Evolutionary conservation across 2,888 invertebrate species (phyloP).

Genomic region (Tortricodes alternella): DNA sequence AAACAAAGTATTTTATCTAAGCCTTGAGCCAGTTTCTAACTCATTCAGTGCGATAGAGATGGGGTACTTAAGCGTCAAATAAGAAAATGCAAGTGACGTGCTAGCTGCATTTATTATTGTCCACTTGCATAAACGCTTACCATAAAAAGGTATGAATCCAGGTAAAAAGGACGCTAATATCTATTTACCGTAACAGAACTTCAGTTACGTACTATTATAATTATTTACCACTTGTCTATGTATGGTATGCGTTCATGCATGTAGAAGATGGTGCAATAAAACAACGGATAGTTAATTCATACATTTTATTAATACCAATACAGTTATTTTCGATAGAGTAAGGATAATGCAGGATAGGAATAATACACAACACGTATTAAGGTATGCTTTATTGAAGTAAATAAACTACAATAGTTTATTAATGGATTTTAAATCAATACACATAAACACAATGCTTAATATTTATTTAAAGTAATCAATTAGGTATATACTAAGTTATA

Average conservation of each 20-base stretch:
- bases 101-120: neutral
- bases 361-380: slow-evolving; percentile 50
- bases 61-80: neutral
- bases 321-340: slow-evolving; percentile 29
- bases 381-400: slow-evolving; percentile 56
- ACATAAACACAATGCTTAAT: slow-evolving; percentile 33
- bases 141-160: neutral
- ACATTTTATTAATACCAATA: slow-evolving; percentile 62
- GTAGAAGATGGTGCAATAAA: slow-evolving; percentile 55
- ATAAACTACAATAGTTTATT: slow-evolving; percentile 40
- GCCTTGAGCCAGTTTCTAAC: neutral
- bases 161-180: no score
- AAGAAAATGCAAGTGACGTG: neutral
- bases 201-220: no score
- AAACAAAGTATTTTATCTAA: no score
- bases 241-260: neutral
- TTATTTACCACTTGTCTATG: no score
- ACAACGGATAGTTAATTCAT: slow-evolving; percentile 57
- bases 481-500: slow-evolving; percentile 19
- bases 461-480: slow-evolving; percentile 21
- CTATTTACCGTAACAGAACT: no score
- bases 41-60: neutral
- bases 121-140: neutral
- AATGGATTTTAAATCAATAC: slow-evolving; percentile 39
- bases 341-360: slow-evolving; percentile 42